Evolutionary conservation across 2,797 vertebrate species (phyloP), one percentile per base, ranked within the genome.

Genomic region (Gastrophryne carolinensis): DNA sequence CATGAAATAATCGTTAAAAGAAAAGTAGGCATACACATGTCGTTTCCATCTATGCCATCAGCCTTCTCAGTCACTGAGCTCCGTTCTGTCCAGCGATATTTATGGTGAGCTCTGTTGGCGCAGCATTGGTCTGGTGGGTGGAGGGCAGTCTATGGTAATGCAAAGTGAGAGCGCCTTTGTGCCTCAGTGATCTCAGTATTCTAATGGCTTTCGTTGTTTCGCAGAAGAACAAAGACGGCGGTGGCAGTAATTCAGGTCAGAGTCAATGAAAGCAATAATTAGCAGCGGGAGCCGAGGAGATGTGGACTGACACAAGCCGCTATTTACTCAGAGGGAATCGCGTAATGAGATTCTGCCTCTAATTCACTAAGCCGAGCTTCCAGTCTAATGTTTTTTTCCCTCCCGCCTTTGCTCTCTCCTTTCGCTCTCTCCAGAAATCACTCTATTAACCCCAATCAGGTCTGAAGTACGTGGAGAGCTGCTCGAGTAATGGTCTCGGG

Each of bases 251-350:
- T 26, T 50, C 47, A 24, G 58, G 47, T 41, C 32, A 50, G 44
- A 62, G 34, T 54, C 70, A 30, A 30, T 39, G 32, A 29, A 54
- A 72, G 70, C 32, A 41, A 29, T 63, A 72, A 63, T 72, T 72
- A 72, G 34, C 49, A 63, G 30, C 15, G 69, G 11, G 56, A 53
- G 37, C 34, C 47, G 44, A 32, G 49, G 23, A 27, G 69, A 50
- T 37, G 57, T 26, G 41, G 70, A 63, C 30, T 72, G 70, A 39
- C 58, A 63, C 58, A 63, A 63, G 58, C 52, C 19, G 58, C 54
- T 53, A 63, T 73, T 73, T 73, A 73, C 70, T 53, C 47, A 63
- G 58, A 73, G 70, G 70, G 58, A 34, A 53, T 63, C 3, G 69
- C 41, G 24, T 72, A 72, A 72, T 52, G 57, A 72, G 69, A 61